Conservation (phyloP, 2,888 invertebrate genomes). For the Drosophila nr. fundita region DNA sequence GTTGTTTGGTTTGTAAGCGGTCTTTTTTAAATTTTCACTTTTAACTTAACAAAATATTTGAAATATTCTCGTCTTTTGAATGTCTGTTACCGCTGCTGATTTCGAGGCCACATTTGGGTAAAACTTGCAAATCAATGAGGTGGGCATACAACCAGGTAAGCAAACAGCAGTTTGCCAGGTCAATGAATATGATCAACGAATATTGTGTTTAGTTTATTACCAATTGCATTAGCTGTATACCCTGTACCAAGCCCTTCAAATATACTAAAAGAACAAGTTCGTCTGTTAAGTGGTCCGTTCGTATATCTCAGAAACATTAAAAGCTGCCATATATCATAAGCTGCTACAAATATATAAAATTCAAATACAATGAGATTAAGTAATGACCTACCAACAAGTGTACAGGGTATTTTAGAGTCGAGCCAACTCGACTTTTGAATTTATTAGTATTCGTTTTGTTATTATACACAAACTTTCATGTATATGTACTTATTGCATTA, state of each 20-base stretch:
- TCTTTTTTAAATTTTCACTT: neutral
- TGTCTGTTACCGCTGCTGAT: neutral
- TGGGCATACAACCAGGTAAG: constrained; percentile 8
- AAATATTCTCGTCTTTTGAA: constrained; percentile 5
- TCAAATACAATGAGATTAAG: neutral
- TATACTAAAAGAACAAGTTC: neutral
- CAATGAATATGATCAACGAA: constrained; percentile 64
- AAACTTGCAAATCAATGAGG: constrained; percentile 15
- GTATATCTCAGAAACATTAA: constrained; percentile 4
- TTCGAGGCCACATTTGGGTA: neutral
- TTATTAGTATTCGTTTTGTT: neutral
- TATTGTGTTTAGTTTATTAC: constrained; percentile 42
- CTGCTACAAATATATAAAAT: neutral
- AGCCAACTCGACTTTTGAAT: constrained; percentile 4
- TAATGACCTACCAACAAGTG: neutral
- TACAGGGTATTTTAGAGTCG: constrained; percentile 32
- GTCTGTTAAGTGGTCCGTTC: constrained; percentile 2
- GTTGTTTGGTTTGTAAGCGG: constrained; percentile 59
- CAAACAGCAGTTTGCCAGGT: constrained; percentile 7
- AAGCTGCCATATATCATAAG: constrained; percentile 7
- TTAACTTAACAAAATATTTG: neutral
- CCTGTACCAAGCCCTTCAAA: constrained; percentile 5
- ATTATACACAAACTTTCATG: constrained; percentile 4
- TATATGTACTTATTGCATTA: constrained; percentile 1
- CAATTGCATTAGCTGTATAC: neutral